A percentile compares a stretch with the other conserved stretches of the same genome.
Evolutionary conservation across 2,113 vertebrate genomes (phyloP).

Genomic region (Rallus limicola): DNA sequence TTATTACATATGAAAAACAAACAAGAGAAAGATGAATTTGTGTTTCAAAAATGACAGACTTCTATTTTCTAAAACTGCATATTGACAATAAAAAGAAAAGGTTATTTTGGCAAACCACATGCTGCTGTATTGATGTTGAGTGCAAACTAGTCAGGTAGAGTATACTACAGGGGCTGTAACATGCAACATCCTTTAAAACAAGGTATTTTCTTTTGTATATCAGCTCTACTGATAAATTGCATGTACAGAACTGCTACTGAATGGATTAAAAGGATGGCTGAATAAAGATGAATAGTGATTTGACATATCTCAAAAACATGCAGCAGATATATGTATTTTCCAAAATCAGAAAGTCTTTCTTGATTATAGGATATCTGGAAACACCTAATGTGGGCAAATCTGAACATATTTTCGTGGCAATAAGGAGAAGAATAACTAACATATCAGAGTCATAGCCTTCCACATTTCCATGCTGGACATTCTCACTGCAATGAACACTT

Average conservation of each 20-base stretch:
- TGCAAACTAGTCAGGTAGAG: neutral
- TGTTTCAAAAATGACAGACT: neutral
- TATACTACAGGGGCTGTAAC: accelerated
- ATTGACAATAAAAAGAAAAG: neutral
- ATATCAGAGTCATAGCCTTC: accelerated
- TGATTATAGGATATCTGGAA: neutral
- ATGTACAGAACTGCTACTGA: neutral
- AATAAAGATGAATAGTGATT: neutral
- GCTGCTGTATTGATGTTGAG: neutral
- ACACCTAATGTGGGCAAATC: neutral
- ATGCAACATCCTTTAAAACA: neutral
- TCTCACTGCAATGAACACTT: neutral
- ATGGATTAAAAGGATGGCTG: neutral
- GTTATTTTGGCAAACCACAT: neutral
- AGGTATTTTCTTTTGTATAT: neutral
- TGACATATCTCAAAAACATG: neutral
- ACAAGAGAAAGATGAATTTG: neutral
- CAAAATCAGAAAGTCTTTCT: neutral
- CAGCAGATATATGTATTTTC: accelerated
- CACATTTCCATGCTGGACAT: neutral
- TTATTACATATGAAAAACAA: neutral
- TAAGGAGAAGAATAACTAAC: neutral
- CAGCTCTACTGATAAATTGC: neutral
- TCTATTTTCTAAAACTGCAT: neutral
- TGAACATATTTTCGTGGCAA: neutral